Evolutionary conservation across 2,113 vertebrate species (phyloP), one percentile per base, ranked within the genome.

Genomic region (Corvus hawaiiensis): DNA sequence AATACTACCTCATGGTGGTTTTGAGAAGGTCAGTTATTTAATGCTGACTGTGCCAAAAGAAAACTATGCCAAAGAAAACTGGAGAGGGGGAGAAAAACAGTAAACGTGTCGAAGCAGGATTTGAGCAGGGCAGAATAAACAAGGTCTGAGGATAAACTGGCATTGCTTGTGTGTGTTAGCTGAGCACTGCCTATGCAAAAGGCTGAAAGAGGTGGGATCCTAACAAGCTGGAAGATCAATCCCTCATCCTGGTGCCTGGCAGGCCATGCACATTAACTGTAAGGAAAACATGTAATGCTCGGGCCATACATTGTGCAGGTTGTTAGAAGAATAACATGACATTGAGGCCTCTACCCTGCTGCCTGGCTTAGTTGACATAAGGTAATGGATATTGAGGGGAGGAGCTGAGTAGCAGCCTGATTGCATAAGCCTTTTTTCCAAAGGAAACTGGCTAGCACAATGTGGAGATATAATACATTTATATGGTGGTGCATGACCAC

Each of bases 1-100:
- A 94, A 92, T 41, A 35, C 76, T 59, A 41, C 93, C 86, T 84
- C 89, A 68, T 71, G 84, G 86, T 87, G 77, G 44, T 81, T 93
- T 93, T 90, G 95, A 94, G 95, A 95, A 95, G 94, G 94, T 94
- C 93, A 72, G 73, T 95, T 94, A 81, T 77, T 97, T 87, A 92
- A 92, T 89, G 84, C 76, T 94, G 64, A 72, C 48, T 72, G 1
- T 37, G 64, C 69, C 49, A 49, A 49, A 49, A 49, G 49, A 49
- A 49, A 49, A 49, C 49, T 49, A 44, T 44, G 91, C 94, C 86
- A 89, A 93, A 71, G 64, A 75, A 93, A 95, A 64, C 77, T 32
- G 30, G 63, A 58, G 49, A 33, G 35, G 32, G 24, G 19, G 16
- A 44, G 32, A 12, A 4, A 2, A 20, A 6, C n/a, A 55, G 46